Evolutionary conservation across 2,113 vertebrate genomes (phyloP).

Genomic region (Siniperca knerii): DNA sequence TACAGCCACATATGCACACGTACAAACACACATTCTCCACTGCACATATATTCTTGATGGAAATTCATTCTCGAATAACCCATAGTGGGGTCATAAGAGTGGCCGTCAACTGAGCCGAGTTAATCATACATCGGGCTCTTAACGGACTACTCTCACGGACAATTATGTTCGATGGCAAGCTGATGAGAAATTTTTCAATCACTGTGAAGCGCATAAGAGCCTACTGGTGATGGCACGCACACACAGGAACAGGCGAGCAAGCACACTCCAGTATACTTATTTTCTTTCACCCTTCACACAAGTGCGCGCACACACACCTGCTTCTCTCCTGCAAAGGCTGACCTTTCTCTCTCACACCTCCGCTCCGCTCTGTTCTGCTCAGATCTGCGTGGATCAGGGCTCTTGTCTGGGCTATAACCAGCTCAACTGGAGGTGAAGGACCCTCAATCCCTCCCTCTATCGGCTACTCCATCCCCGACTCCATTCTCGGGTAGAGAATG

Average conservation of each 20-base stretch:
- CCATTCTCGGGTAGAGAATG: slow-evolving; percentile 11
- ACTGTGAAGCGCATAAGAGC: slow-evolving; percentile 25
- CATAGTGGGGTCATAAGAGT: slow-evolving; percentile 36
- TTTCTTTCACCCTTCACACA: slow-evolving; percentile 21
- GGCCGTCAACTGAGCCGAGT: slow-evolving; percentile 41
- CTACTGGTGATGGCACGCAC: slow-evolving; percentile 37
- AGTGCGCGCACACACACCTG: slow-evolving; percentile 15
- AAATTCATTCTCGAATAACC: slow-evolving; percentile 45
- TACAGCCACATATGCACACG: neutral
- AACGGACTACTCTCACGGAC: slow-evolving; percentile 60
- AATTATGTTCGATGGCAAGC: slow-evolving; percentile 60
- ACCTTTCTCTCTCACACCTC: slow-evolving; percentile 74
- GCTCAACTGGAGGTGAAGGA: slow-evolving; percentile 69
- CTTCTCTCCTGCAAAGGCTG: slow-evolving; percentile 38
- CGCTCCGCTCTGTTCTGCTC: slow-evolving; percentile 43
- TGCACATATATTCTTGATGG: slow-evolving; percentile 10
- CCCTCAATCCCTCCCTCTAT: slow-evolving; percentile 57
- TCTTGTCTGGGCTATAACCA: slow-evolving; percentile 65
- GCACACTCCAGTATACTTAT: slow-evolving; percentile 32
- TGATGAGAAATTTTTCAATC: slow-evolving; percentile 65
- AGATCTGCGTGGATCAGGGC: slow-evolving; percentile 46
- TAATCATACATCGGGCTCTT: slow-evolving; percentile 63
- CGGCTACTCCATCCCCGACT: slow-evolving; percentile 29
- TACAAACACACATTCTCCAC: neutral
- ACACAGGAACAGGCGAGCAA: neutral